Conservation (phyloP, 2,797 vertebrate species). For the Anomalospiza imberbis region DNA sequence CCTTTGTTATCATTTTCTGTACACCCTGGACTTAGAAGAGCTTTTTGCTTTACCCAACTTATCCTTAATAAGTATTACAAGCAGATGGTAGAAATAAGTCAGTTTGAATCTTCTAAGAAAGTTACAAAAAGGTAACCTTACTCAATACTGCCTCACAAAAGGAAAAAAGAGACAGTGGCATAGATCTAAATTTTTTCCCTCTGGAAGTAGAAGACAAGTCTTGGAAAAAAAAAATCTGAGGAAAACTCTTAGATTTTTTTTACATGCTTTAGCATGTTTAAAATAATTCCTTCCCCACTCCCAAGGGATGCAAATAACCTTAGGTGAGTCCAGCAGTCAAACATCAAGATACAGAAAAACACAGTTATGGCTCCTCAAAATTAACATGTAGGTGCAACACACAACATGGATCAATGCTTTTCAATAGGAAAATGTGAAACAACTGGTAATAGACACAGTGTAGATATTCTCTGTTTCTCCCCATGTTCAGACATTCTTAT, state of each 20-base stretch:
- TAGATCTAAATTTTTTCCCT: background rate
- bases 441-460: fast-evolving
- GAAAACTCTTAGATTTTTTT: background rate
- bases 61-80: background rate
- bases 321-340: background rate
- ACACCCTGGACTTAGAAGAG: background rate
- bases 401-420: background rate
- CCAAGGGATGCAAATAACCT: background rate
- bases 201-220: background rate
- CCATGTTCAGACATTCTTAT: background rate
- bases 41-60: background rate
- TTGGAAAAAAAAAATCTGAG: background rate
- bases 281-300: background rate
- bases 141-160: background rate
- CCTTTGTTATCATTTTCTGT: background rate
- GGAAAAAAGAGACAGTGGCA: background rate
- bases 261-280: background rate
- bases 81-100: background rate
- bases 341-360: background rate
- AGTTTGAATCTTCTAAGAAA: background rate
- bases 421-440: background rate
- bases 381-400: background rate
- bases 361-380: background rate
- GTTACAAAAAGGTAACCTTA: background rate
- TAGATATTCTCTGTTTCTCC: background rate